phyloP scores from a whole-genome alignment of 2,888 invertebrate species.

The Eudemis profundana region DNA sequence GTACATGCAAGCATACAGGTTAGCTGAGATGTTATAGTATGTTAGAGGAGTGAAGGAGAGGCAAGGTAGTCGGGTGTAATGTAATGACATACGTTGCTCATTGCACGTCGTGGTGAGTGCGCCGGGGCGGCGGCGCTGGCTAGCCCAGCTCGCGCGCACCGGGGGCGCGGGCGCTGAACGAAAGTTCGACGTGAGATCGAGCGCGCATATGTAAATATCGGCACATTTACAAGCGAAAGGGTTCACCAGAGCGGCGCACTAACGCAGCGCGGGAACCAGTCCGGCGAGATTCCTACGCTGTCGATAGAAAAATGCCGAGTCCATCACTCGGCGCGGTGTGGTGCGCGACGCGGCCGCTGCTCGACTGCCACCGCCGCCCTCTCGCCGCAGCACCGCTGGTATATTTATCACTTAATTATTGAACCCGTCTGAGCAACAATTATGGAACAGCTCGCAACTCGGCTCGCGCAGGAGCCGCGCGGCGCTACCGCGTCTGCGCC shows the following conservation, averaged over 20 bases:
- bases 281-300: constrained; percentile 87
- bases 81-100: constrained; percentile 77
- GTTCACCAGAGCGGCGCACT: constrained; percentile 85
- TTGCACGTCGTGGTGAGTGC: constrained; percentile 74
- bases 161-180: constrained; percentile 80
- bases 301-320: constrained; percentile 86
- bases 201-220: constrained; percentile 85
- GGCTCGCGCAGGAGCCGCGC: constrained; percentile 63
- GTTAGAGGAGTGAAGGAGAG: constrained; percentile 16
- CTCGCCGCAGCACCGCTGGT: constrained; percentile 76
- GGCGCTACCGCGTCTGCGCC: constrained; percentile 76
- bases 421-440: constrained; percentile 82
- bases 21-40: constrained; percentile 4
- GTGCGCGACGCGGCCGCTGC: constrained; percentile 78
- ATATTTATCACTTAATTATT: constrained; percentile 85
- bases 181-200: constrained; percentile 83
- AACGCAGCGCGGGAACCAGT: constrained; percentile 86
- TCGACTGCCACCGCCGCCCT: constrained; percentile 81
- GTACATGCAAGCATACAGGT: constrained; percentile 1
- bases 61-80: not conserved
- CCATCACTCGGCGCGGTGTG: constrained; percentile 79
- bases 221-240: constrained; percentile 86
- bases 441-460: constrained; percentile 69
- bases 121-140: constrained; percentile 68
- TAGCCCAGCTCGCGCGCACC: constrained; percentile 67